Conservation (phyloP, 2,797 vertebrate genomes). For the Tragelaphus eurycerus region DNA sequence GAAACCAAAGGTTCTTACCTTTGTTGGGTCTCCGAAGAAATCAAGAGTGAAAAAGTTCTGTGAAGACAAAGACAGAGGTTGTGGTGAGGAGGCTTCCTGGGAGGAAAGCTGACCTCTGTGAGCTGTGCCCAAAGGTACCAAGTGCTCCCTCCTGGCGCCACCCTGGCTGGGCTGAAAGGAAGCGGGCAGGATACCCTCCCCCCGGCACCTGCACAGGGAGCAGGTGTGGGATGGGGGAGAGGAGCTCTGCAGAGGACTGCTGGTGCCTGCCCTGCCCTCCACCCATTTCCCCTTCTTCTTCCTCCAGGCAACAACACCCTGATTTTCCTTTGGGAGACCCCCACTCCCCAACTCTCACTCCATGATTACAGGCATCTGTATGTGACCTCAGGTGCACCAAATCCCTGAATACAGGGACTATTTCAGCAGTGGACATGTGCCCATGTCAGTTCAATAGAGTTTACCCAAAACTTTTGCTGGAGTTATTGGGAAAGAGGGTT, state of each 20-base stretch:
- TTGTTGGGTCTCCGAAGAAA: constrained; percentile 34
- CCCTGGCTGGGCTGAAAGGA: not conserved
- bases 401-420: not conserved
- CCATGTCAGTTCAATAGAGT: not conserved
- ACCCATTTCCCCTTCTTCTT: not conserved
- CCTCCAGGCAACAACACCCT: fast-evolving
- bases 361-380: not conserved
- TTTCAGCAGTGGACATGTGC: not conserved
- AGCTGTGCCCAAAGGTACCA: not conserved
- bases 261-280: not conserved
- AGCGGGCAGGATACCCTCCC: not conserved
- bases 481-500: not conserved
- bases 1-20: constrained; percentile 51
- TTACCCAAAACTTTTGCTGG: not conserved
- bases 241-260: fast-evolving
- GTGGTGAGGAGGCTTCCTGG: not conserved
- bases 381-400: not conserved
- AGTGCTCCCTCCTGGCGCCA: not conserved
- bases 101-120: not conserved
- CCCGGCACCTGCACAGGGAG: not conserved
- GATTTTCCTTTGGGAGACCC: not conserved
- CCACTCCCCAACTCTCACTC: not conserved
- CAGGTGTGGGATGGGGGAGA: fast-evolving
- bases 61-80: constrained; percentile 26
- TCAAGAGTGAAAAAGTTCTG: constrained; percentile 19